phyloP scores from a whole-genome alignment of 2,888 invertebrate genomes.

The Sisyra terminalis region DNA sequence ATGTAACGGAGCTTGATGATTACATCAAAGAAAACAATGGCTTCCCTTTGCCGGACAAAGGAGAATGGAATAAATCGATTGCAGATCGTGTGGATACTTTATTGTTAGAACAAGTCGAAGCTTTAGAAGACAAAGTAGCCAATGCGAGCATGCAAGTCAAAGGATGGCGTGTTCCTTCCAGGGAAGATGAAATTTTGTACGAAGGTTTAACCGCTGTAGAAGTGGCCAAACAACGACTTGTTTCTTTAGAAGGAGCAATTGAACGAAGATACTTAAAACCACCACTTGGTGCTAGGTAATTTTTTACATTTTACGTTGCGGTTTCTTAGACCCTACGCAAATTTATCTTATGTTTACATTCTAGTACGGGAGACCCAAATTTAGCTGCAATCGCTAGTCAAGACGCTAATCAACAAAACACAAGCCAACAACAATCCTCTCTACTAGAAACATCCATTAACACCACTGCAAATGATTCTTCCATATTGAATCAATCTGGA shows the following conservation, averaged over 20 bases:
- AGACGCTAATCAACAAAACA: constrained; percentile 26
- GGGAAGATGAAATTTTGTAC: constrained; percentile 32
- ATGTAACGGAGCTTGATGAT: constrained; percentile 21
- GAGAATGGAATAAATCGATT: constrained; percentile 42
- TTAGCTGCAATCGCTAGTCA: constrained; percentile 35
- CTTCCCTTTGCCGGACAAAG: constrained; percentile 33
- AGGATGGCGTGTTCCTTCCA: constrained; percentile 63
- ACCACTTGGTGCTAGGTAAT: constrained; percentile 56
- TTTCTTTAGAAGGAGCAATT: constrained; percentile 75
- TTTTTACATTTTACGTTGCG: constrained; percentile 10
- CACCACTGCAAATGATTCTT: constrained; percentile 13
- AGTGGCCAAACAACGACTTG: constrained; percentile 53
- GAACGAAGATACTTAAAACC: constrained; percentile 88
- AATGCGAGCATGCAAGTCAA: constrained; percentile 84
- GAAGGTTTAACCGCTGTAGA: constrained; percentile 33
- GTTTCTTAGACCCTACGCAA: background rate
- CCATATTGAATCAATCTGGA: background rate
- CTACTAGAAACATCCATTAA: constrained; percentile 16
- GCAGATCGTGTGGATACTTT: constrained; percentile 70
- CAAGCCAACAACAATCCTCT: constrained; percentile 23
- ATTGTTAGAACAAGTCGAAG: constrained; percentile 67
- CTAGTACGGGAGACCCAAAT: constrained; percentile 42
- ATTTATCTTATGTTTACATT: constrained; percentile 11
- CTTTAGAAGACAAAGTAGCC: constrained; percentile 74
- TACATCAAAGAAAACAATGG: constrained; percentile 22